Conservation (phyloP, 2,797 vertebrate genomes). For the Hozukius guyotensis region DNA sequence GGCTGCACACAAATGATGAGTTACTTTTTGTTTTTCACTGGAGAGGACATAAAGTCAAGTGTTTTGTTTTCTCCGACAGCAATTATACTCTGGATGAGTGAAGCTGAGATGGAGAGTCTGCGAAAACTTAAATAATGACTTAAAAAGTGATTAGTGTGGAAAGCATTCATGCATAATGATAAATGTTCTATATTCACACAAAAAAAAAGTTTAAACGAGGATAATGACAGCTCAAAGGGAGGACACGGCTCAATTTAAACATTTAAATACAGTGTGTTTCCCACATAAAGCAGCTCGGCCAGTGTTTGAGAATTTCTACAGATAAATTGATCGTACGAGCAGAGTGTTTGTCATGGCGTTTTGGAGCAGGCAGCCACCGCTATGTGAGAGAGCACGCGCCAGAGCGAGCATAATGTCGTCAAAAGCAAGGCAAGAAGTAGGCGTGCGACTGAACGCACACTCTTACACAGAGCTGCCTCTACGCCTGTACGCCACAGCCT, state of each 20-base stretch:
- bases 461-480: no score
- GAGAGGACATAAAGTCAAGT: slow-evolving; percentile 46
- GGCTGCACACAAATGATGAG: slow-evolving; percentile 40
- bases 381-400: not conserved
- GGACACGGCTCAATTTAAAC: not conserved
- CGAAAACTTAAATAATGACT: slow-evolving; percentile 46
- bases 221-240: slow-evolving; percentile 6
- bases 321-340: no score
- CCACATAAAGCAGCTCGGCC: not conserved
- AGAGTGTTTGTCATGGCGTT: no score
- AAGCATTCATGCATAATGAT: slow-evolving; percentile 40
- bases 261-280: not conserved
- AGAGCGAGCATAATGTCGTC: no score
- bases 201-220: not conserved
- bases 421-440: no score
- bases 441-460: no score
- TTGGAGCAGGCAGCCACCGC: not conserved
- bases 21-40: not conserved
- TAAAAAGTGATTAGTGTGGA: slow-evolving; percentile 53
- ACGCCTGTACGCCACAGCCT: no score
- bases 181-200: slow-evolving; percentile 21
- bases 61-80: slow-evolving; percentile 49
- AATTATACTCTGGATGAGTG: slow-evolving; percentile 31
- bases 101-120: slow-evolving; percentile 27
- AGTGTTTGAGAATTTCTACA: no score